Base-by-base conservation (phyloP, 1,140 invertebrate species). In the Tribolium castaneum region DNA sequence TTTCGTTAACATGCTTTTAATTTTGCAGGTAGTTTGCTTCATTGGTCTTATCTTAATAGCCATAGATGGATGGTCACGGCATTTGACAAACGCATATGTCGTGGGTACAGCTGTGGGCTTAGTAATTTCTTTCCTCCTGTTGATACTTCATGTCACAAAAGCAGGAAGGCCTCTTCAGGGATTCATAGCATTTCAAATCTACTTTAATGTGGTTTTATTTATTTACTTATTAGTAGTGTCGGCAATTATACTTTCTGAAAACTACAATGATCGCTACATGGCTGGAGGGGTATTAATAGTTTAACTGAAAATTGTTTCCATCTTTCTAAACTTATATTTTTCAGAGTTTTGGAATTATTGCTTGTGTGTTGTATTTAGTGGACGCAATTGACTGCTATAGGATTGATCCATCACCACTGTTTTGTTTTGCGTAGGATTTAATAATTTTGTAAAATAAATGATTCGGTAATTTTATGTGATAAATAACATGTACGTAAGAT, bases 341-440 rank as follows among this genome's bases (percentile, higher is more conserved):
- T 35, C 73, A 81, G 80, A 22, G 50, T 30, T 81, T 81, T 75
- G 80, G 80, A 16, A 49, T 79, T n/a, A 77, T 81, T 12, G 74
- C 70, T 3, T 34, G 34, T 7, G 9, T 81, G 9, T 6, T 76
- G 19, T 81, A 81, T 59, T 39, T 81, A 2, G 22, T 79, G 1
- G 80, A 81, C 52, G 14, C 51, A 14, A 52, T 62, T 10, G 16
- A 70, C n/a, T 76, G 62, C 66, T 80, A 75, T 50, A 78, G 45
- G 12, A 14, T 35, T 13, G 66, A 79, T 66, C n/a, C 70, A 13
- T 19, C 35, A 13, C 51, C 51, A 9, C 2, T 78, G 22, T 59
- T 78, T 74, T 74, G 70, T 78, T 14, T 78, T 49, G 22, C 30
- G 16, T 73, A 39, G 50, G n/a, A 56, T 12, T 30, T 25, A 56